Evolutionary conservation across 2,888 invertebrate species (phyloP).

Genomic region (Trissoscelio sp.): DNA sequence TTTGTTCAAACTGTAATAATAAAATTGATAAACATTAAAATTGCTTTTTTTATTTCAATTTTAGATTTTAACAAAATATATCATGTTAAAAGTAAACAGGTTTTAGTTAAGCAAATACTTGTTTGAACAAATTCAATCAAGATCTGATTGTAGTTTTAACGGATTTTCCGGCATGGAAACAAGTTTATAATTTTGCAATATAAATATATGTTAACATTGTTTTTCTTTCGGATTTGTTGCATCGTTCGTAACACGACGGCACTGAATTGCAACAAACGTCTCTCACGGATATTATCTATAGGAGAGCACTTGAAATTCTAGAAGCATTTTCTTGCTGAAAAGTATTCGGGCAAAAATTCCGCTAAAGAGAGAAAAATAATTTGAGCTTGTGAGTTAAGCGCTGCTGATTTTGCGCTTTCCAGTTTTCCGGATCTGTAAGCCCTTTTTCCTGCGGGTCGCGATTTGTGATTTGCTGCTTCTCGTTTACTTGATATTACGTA

Average conservation of each 20-base stretch:
- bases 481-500: constrained; percentile 44
- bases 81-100: too few relatives aligned
- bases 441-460: constrained; percentile 57
- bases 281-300: constrained; percentile 48
- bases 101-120: too few relatives aligned
- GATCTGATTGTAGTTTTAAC: too few relatives aligned
- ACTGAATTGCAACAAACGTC: constrained; percentile 45
- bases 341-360: constrained; percentile 56
- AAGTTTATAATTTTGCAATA: background rate
- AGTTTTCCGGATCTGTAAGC: constrained; percentile 52
- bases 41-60: too few relatives aligned
- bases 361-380: constrained; percentile 57
- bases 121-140: too few relatives aligned
- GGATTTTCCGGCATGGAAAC: background rate
- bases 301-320: constrained; percentile 54
- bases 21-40: too few relatives aligned
- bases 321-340: constrained; percentile 56
- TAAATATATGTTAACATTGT: background rate
- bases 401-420: constrained; percentile 65
- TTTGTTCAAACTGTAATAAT: too few relatives aligned
- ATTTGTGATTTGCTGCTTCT: constrained; percentile 39
- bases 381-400: constrained; percentile 59
- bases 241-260: constrained; percentile 23
- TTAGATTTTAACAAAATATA: too few relatives aligned
- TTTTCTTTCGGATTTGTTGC: constrained; percentile 18